Evolutionary conservation across 2,888 invertebrate species (phyloP).

Genomic region (Megastigmus dorsalis): DNA sequence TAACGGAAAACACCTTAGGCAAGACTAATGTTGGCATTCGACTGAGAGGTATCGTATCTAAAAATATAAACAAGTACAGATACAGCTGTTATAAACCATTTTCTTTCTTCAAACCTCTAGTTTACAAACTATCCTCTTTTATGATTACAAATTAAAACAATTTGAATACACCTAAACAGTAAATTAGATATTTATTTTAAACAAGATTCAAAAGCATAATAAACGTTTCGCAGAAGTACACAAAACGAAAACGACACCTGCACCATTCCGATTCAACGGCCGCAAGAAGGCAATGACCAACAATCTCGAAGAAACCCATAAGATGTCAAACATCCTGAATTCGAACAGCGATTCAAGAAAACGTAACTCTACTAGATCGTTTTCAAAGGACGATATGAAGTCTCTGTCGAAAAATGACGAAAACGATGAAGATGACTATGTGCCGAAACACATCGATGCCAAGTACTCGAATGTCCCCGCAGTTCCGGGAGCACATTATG

Average conservation of each 20-base stretch:
- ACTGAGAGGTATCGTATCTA: constrained; percentile 82
- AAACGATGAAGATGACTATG: background rate
- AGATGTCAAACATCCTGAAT: background rate
- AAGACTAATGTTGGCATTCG: constrained; percentile 88
- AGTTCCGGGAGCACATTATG: constrained; percentile 1
- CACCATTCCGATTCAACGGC: background rate
- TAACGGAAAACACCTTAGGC: constrained; percentile 88
- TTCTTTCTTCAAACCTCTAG: too few species aligned
- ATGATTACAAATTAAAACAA: too few species aligned
- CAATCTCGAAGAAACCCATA: background rate
- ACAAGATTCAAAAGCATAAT: too few species aligned
- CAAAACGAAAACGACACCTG: background rate
- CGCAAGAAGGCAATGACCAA: background rate
- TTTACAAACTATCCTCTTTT: too few species aligned
- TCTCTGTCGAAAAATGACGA: background rate
- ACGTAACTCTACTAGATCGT: background rate
- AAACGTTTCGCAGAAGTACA: constrained; percentile 11
- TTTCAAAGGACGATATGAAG: background rate
- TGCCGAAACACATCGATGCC: background rate
- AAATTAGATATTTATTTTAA: too few species aligned
- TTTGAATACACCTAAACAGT: too few species aligned
- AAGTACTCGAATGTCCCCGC: background rate
- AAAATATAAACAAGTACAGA: too few species aligned
- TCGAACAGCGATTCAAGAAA: background rate
- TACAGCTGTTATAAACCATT: too few species aligned